Evolutionary conservation across 2,113 vertebrate genomes (phyloP).

Genomic region (Phrynosoma platyrhinos): DNA sequence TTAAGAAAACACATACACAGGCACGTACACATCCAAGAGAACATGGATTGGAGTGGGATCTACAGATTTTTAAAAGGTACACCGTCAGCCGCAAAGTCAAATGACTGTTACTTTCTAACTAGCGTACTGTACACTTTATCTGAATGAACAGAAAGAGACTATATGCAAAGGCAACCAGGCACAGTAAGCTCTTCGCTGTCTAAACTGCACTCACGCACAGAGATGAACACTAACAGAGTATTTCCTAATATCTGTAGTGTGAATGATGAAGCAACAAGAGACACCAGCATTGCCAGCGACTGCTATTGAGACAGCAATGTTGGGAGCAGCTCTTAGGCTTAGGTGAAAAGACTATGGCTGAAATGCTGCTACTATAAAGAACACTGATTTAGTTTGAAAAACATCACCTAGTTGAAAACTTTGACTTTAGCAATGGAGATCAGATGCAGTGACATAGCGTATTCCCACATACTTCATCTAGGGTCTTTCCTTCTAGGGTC

Average conservation of each 20-base stretch:
- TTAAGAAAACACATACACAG: slow-evolving; percentile 25
- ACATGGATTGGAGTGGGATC: slow-evolving; percentile 48
- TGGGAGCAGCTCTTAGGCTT: background rate
- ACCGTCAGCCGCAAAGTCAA: background rate
- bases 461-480: background rate
- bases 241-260: slow-evolving; percentile 66
- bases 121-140: slow-evolving; percentile 28
- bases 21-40: slow-evolving; percentile 10
- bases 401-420: background rate
- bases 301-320: background rate
- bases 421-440: background rate
- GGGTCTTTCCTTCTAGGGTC: background rate
- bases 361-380: background rate
- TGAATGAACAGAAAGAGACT: background rate
- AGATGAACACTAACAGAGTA: slow-evolving; percentile 49
- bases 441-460: slow-evolving; percentile 18
- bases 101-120: background rate
- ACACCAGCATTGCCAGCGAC: slow-evolving; percentile 17
- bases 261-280: slow-evolving; percentile 57
- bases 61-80: slow-evolving; percentile 32
- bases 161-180: slow-evolving; percentile 46
- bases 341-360: background rate
- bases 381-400: slow-evolving; percentile 28
- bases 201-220: slow-evolving; percentile 35
- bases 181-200: slow-evolving; percentile 55